Evolutionary conservation across 2,888 invertebrate species (phyloP), one percentile per base, ranked within the genome.

Genomic region (Muschampia plurimacula): DNA sequence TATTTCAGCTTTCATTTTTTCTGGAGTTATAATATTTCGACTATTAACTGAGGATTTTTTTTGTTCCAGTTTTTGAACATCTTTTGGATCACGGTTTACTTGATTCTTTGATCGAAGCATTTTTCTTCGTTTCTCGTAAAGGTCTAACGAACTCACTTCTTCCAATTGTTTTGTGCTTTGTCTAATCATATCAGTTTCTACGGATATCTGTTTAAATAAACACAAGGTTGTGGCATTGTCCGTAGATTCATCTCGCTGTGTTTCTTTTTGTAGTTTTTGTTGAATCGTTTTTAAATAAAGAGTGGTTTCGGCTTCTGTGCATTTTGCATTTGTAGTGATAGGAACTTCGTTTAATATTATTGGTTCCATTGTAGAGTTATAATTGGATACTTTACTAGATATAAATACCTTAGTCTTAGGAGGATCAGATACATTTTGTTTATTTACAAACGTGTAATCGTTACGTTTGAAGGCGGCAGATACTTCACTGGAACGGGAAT

Each of bases 111-210:
- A 76, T 46, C 95, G 84, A 64, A 93, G 90, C 60, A 94, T 77
- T 68, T 93, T 89, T 78, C 93, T 92, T 73, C 93, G 85, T 79
- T 92, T 95, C 77, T 95, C 95, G 70, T 95, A 95, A 62, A 95
- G 79, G 79, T 95, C 95, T 79, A 95, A 83, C 15, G 93, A 84
- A 78, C 94, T 94, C 1, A 92, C 72, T 79, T 91, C 92, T 15
- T 94, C 92, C 55, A 82, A 49, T 80, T 86, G 87, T 13, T 82
- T 72, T 69, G 13, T 63, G 41, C 15, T 5, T 63, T 41, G n/a
- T 10, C 8, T 39, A 15, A 7, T 59, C 36, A 8, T 9, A 32
- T 32, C 32, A 32, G 32, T 22, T 28, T 59, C 59, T 55, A 4
- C 55, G 9, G 57, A 28, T 10, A 22, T 28, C 15, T 57, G 57